Evolutionary conservation across 2,113 vertebrate genomes (phyloP).

Genomic region (Daboia siamensis): DNA sequence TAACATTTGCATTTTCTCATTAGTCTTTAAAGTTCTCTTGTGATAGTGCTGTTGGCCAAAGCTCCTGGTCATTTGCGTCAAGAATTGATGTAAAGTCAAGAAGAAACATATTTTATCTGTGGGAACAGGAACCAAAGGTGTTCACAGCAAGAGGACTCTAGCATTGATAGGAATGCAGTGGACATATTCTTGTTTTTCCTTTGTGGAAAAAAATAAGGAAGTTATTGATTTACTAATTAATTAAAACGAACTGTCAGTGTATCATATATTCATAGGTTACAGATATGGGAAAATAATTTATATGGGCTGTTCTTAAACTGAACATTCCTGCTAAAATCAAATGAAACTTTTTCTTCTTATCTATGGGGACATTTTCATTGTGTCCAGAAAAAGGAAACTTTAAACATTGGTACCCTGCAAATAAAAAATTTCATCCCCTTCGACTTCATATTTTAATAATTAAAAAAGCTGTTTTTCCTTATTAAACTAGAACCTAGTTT

Average conservation of each 20-base stretch:
- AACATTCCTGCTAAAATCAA: background rate
- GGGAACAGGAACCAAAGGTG: background rate
- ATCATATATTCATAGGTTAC: background rate
- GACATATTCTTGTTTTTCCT: background rate
- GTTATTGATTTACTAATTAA: background rate
- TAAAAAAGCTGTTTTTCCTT: background rate
- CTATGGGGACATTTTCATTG: background rate
- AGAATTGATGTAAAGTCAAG: background rate
- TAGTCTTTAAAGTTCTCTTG: background rate
- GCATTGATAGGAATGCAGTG: background rate
- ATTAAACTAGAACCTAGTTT: background rate
- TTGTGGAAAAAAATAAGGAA: slow-evolving; percentile 2
- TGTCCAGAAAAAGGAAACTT: background rate
- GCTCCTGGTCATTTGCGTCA: background rate
- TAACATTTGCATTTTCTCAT: slow-evolving; percentile 16
- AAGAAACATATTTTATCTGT: background rate
- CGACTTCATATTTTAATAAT: background rate
- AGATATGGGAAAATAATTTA: background rate
- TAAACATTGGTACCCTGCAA: background rate
- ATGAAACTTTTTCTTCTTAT: background rate
- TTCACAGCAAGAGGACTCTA: background rate
- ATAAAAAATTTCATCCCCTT: background rate
- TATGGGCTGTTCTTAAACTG: background rate
- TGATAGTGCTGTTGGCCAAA: background rate
- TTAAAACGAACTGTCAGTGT: background rate